Conservation (phyloP, 2,797 vertebrate species). For the Varecia variegata region DNA sequence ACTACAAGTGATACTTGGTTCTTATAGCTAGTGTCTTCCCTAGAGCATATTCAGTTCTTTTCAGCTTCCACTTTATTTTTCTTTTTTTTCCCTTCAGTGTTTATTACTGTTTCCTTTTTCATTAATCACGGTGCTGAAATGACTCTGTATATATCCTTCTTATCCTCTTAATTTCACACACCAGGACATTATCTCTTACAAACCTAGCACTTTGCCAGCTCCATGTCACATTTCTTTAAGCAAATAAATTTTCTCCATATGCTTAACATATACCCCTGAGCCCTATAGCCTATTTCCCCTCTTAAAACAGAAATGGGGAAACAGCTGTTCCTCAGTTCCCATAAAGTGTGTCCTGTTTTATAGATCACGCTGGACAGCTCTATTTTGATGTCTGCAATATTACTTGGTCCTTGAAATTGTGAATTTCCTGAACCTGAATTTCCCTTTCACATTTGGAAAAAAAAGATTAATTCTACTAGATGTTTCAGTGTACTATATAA, state of each 20-base stretch:
- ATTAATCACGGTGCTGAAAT: conserved; percentile 56
- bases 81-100: neutral
- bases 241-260: conserved; percentile 65
- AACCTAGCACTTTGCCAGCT: conserved; percentile 29
- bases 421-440: conserved; percentile 61
- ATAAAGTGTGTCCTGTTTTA: conserved; percentile 70
- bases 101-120: conserved; percentile 58
- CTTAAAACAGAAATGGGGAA: conserved; percentile 68
- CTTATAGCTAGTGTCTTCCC: conserved; percentile 7
- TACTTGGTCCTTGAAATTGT: conserved; percentile 67
- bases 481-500: neutral
- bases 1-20: conserved; percentile 13
- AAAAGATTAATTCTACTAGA: conserved; percentile 52
- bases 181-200: conserved; percentile 59
- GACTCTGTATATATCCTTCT: neutral
- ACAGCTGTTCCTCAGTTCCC: conserved; percentile 69
- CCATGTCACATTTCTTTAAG: conserved; percentile 63
- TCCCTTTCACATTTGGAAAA: conserved; percentile 46
- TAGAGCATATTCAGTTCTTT: conserved; percentile 34
- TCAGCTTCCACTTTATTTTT: conserved; percentile 20
- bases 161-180: conserved; percentile 53
- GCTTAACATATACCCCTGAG: conserved; percentile 59
- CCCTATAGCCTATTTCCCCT: conserved; percentile 43
- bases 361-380: conserved; percentile 65
- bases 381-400: conserved; percentile 68